Evolutionary conservation across 2,888 invertebrate genomes (phyloP), one percentile per base, ranked within the genome.

Genomic region (Choristoneura rosaceana): DNA sequence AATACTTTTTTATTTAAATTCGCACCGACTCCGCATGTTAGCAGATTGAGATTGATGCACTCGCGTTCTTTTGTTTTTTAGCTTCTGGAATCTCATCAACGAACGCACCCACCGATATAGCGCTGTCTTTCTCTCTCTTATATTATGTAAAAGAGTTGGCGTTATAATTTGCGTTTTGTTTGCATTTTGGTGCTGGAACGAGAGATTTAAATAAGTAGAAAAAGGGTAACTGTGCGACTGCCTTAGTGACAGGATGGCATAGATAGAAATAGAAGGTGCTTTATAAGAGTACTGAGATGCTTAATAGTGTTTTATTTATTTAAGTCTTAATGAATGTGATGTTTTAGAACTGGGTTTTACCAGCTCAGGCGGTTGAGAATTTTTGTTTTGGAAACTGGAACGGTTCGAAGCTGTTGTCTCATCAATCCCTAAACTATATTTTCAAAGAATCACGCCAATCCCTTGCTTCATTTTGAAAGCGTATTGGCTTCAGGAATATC

Each of bases 31-130:
- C 25, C 63, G 45, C 47, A 63, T 79, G 81, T 80, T 81, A 82
- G 82, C 85, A 83, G 89, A 90, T 90, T 88, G 86, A 89, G 90
- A 91, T 91, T 84, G 88, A 90, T 90, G 88, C 70, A n/a, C 33
- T 12, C 8, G 17, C 62, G 41, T 62, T 25, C 43, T 33, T 64
- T 64, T 64, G 47, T 50, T 50, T 50, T 50, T 64, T 50, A 34
- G 64, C 45, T 34, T 62, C 55, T 17, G 55, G 62, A 43, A 33
- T 62, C 45, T 33, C 62, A 62, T 62, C 62, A 59, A 43, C 25
- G 43, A 12, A 45, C 62, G 43, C 10, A 33, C 45, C 8, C 8
- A n/a, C 14, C 45, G 8, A 3, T 12, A 17, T 14, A 38, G 17
- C 45, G 10, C 60, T 15, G 38, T 45, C 62, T 8, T 25, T 7